A percentile compares a stretch with the other conserved stretches of the same genome.
Evolutionary conservation across 2,888 invertebrate genomes (phyloP).

Genomic region (Leptura quadrifasciata): DNA sequence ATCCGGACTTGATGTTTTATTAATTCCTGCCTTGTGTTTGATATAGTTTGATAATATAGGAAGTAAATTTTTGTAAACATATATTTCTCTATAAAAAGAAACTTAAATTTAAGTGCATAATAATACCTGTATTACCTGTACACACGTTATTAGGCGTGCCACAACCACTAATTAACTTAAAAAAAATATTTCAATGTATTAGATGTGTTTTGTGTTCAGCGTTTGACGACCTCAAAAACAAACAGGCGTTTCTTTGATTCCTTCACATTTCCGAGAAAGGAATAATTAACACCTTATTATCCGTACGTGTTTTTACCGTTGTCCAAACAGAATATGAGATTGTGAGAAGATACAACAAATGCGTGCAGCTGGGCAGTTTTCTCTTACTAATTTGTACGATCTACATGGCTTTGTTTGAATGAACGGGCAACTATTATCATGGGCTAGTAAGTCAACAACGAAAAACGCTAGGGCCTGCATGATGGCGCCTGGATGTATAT

Average conservation of each 20-base stretch:
- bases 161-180: neutral
- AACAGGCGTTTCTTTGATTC: constrained; percentile 34
- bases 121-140: neutral
- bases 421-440: neutral
- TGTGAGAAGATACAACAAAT: constrained; percentile 10
- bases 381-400: neutral
- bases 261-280: constrained; percentile 43
- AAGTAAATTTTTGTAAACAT: neutral
- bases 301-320: constrained; percentile 47
- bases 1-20: neutral
- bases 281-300: constrained; percentile 50
- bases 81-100: neutral
- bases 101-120: neutral
- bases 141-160: neutral
- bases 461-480: neutral
- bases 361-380: neutral
- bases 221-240: constrained; percentile 51
- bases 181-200: constrained; percentile 2
- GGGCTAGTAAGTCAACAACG: constrained; percentile 1
- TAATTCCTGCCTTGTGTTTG: neutral
- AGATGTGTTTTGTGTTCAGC: constrained; percentile 4
- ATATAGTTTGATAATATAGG: neutral
- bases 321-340: constrained; percentile 26
- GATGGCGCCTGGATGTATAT: neutral
- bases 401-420: neutral